Conservation (phyloP, 2,113 vertebrate genomes). For the Leptodactylus fuscus region DNA sequence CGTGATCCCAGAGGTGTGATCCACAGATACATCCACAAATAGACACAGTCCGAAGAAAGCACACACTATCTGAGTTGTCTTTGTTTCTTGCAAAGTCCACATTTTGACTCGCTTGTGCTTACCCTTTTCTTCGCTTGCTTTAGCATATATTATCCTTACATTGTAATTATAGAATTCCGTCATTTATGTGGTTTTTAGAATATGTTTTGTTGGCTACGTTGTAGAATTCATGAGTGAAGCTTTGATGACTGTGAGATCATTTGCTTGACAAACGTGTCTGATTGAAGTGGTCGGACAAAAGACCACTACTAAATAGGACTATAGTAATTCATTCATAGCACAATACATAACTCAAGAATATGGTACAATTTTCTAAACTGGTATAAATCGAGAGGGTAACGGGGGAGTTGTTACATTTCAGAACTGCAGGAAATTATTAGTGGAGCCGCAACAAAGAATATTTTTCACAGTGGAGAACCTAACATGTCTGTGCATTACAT, state of each 20-base stretch:
- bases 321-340: no score
- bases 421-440: no score
- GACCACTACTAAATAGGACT: no score
- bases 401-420: no score
- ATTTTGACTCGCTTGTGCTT: not conserved
- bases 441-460: not conserved
- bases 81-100: not conserved
- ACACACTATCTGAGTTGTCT: not conserved
- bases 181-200: not conserved
- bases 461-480: not conserved
- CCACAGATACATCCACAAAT: conserved; percentile 39
- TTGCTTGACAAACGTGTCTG: no score
- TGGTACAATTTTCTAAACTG: no score
- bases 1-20: conserved; percentile 46
- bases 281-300: not conserved
- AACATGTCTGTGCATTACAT: no score
- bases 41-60: conserved; percentile 13
- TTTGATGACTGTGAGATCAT: not conserved
- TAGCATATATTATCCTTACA: not conserved
- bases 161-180: no score
- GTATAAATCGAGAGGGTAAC: no score
- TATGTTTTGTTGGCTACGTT: not conserved
- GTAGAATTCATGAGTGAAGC: not conserved
- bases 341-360: no score
- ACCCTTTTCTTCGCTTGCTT: not conserved